Evolutionary conservation across 1,140 invertebrate genomes (phyloP), one percentile per base, ranked within the genome.

Genomic region (Frieseomelitta varia): DNA sequence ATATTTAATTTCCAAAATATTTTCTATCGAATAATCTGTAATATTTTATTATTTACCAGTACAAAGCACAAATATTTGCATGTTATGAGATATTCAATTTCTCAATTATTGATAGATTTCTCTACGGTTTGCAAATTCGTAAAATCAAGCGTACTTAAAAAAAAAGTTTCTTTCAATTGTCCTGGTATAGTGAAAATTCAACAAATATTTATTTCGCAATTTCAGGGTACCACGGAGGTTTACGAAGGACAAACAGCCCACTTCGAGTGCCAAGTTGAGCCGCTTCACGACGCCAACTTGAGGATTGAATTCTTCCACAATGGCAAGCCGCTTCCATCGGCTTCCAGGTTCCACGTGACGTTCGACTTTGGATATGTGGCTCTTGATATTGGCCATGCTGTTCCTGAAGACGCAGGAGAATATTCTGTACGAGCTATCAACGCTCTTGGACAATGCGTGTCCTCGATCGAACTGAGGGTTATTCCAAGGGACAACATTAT

Each of bases 311-410:
- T 98, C 95, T 98, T 97, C 91, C 98, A 98, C 89, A 98, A 99
- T 93, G 98, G 97, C 81, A 98, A 98, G 94, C 97, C 97, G 55
- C 94, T 99, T 88, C 97, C 97, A 92, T 98, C 97, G 87, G 98
- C 97, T 68, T 96, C 98, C 69, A 96, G 98, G 90, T 98, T 98
- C 96, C 98, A 99, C 94, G 98, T 98, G 87, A 98, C 98, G 71
- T 98, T 98, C 92, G 98, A 99, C 94, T 99, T 99, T 95, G 98
- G 98, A 89, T 99, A 99, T 89, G 97, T 99, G 74, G 98, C 98
- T 65, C 95, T 99, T 85, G 98, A 99, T 94, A 98, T 99, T 91
- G 96, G 96, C 73, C 97, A 99, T 87, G 96, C 97, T 74, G 97
- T 99, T 72, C 97, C 98, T 10, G 98, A 99, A 95, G 99, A 99